These are phyloP conservation scores for Prietella phreatophila DNA, from an alignment of 2,113 vertebrate species.

Conservation along the genomic window DNA sequence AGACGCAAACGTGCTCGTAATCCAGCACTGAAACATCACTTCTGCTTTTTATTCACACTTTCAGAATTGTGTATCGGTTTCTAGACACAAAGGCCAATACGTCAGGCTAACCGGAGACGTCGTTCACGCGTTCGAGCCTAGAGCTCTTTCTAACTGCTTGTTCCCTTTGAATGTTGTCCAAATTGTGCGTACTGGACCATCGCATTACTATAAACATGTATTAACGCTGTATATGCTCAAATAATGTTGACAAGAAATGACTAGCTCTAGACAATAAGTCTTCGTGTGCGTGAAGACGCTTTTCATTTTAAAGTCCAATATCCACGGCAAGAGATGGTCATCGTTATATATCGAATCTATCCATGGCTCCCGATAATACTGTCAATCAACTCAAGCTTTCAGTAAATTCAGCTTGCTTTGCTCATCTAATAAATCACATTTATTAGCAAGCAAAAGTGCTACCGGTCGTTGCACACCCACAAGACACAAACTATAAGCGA, in stretches of 20 bases:
- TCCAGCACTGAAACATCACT: not conserved
- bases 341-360: not conserved
- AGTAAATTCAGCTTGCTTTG: not conserved
- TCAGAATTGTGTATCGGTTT: not conserved
- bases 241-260: not conserved
- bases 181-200: not conserved
- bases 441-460: not conserved
- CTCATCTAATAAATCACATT: not conserved
- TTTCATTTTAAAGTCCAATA: too few relatives aligned
- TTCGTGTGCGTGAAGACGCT: too few relatives aligned
- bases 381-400: not conserved
- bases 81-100: not conserved
- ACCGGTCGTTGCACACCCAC: too few relatives aligned
- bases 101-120: too few relatives aligned
- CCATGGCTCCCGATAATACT: not conserved
- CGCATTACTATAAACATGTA: not conserved
- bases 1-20: not conserved
- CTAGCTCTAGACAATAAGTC: not conserved
- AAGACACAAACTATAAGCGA: too few relatives aligned
- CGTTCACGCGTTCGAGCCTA: too few relatives aligned
- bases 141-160: not conserved
- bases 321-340: not conserved
- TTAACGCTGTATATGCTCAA: not conserved
- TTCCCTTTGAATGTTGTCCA: not conserved
- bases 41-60: not conserved